Evolutionary conservation across 2,113 vertebrate species (phyloP).

Genomic region (Vulpes vulpes): DNA sequence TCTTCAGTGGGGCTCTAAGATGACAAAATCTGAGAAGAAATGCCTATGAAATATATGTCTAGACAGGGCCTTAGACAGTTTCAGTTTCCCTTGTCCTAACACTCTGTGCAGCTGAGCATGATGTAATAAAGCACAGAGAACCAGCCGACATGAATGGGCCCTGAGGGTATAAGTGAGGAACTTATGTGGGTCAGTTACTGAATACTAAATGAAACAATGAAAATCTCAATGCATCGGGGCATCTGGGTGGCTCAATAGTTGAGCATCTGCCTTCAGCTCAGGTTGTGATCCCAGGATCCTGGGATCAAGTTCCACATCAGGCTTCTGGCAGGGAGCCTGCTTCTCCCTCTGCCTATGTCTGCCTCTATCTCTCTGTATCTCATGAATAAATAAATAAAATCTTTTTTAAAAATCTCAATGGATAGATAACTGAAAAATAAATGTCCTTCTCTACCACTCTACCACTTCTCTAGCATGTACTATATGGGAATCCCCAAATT

Average conservation of each 20-base stretch:
- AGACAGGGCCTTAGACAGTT: neutral
- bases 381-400: no score
- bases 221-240: neutral
- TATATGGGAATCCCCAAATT: neutral
- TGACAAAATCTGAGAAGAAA: neutral
- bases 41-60: neutral
- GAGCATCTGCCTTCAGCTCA: no score
- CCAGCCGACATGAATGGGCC: neutral
- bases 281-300: no score
- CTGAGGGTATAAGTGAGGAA: neutral
- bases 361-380: no score
- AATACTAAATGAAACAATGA: neutral
- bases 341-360: no score
- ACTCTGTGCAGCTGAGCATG: neutral
- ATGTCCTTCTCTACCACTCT: neutral
- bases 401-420: neutral
- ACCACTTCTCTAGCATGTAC: neutral
- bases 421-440: neutral
- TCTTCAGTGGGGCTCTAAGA: neutral
- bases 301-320: no score
- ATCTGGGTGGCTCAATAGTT: no score
- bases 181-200: neutral
- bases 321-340: no score
- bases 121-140: neutral
- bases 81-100: neutral